Evolutionary conservation across 2,113 vertebrate genomes (phyloP), one percentile per base, ranked within the genome.

Genomic region (Lota lota): DNA sequence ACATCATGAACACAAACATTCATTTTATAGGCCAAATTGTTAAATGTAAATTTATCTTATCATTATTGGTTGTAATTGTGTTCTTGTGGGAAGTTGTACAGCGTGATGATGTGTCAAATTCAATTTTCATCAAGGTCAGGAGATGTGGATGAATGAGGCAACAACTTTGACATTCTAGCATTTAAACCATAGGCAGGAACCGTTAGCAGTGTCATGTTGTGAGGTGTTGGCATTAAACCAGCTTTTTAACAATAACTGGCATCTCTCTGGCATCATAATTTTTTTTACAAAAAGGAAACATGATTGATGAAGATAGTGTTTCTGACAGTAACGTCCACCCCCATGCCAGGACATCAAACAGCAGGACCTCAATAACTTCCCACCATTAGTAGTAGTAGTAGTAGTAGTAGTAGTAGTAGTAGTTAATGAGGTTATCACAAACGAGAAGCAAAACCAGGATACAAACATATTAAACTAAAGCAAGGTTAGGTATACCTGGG

Each of bases 401-500:
- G n/a, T n/a, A n/a, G n/a, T n/a, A n/a, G n/a, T n/a, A n/a, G n/a
- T n/a, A n/a, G 28, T 33, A 33, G 40, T 14, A 47, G 40, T 79
- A 15, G 68, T 75, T 81, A 78, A 79, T 78, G 5, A 28, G 5
- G 70, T 81, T 76, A 77, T 57, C 19, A 69, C 51, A 74, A 67
- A 78, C 40, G 61, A 51, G 20, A 67, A 73, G 40, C 21, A 53
- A 14, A 47, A 20, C 22, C 20, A 11, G 2, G 20, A 64, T 63
- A 68, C 50, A 63, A 10, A 63, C 3, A 47, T 65, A 64, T 67
- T 54, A 54, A 51, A 63, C 63, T 70, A 15, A 76, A 67, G 69
- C 65, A 28, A 36, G 56, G 67, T 81, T 75, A 73, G 61, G 67
- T 12, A 63, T 62, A 65, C 16, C 54, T 70, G 40, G 66, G 14